These are phyloP conservation scores for Drosophila ambigua DNA, from an alignment of 1,140 invertebrate species.

Conservation along the genomic window DNA sequence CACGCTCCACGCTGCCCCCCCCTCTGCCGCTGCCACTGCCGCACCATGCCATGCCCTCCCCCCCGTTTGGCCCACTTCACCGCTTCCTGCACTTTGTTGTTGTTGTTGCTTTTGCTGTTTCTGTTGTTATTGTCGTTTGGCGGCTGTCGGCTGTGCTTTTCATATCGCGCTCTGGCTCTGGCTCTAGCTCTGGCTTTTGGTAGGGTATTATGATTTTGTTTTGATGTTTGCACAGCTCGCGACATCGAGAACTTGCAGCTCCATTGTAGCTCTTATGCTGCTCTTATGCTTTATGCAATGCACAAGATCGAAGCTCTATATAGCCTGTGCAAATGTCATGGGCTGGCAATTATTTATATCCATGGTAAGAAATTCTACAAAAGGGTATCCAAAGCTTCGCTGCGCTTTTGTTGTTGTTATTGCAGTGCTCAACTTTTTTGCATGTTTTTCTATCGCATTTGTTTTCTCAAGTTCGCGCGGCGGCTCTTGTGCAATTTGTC, in stretches of 20 bases:
- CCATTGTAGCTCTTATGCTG: too few relatives aligned
- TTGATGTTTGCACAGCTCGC: background rate
- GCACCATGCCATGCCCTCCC: background rate
- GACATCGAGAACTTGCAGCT: too few relatives aligned
- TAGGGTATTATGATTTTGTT: slow-evolving; percentile 21
- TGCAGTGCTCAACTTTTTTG: slow-evolving; percentile 36
- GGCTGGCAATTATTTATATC: too few relatives aligned
- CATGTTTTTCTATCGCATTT: slow-evolving; percentile 81
- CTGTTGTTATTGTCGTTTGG: background rate
- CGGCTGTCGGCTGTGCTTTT: slow-evolving; percentile 43
- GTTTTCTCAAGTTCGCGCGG: slow-evolving; percentile 76
- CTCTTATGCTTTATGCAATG: too few relatives aligned
- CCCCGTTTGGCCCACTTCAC: slow-evolving; percentile 3
- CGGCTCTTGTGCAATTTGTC: slow-evolving; percentile 73
- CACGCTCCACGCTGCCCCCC: slow-evolving; percentile 22
- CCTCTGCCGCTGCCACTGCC: background rate
- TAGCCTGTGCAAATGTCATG: too few relatives aligned
- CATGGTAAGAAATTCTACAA: too few relatives aligned
- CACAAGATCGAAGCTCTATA: too few relatives aligned
- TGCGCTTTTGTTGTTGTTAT: slow-evolving; percentile 3
- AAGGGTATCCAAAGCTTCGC: too few relatives aligned
- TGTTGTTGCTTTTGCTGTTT: slow-evolving; percentile 37
- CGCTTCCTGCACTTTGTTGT: slow-evolving; percentile 65
- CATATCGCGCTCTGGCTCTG: slow-evolving; percentile 40
- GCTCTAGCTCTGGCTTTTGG: slow-evolving; percentile 23